phyloP scores from a whole-genome alignment of 2,888 invertebrate genomes.

The Megamerina dolium region DNA sequence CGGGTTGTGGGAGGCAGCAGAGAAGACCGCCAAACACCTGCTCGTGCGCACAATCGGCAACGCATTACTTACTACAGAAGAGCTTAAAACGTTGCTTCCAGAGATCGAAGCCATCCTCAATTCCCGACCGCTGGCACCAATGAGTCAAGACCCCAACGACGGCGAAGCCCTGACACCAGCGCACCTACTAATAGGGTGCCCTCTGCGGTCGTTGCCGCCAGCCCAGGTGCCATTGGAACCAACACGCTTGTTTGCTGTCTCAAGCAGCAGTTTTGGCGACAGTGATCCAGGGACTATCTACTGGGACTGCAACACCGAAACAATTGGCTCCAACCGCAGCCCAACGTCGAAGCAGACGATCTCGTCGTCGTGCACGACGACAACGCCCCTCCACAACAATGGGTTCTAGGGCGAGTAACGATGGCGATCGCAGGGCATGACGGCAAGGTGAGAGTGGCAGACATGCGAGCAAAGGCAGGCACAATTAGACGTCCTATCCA shows the following conservation, averaged over 20 bases:
- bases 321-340: slow-evolving; percentile 9
- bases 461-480: slow-evolving; percentile 6
- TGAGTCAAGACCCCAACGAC: neutral
- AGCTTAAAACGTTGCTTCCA: slow-evolving; percentile 4
- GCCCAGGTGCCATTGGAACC: too few species aligned
- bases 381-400: too few species aligned
- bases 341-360: slow-evolving; percentile 10
- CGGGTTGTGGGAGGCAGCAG: slow-evolving; percentile 1
- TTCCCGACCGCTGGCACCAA: slow-evolving; percentile 3
- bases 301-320: too few species aligned
- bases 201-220: slow-evolving; percentile 11
- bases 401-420: slow-evolving; percentile 6
- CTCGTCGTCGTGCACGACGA: slow-evolving; percentile 14
- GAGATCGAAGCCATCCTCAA: slow-evolving; percentile 7
- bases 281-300: too few species aligned
- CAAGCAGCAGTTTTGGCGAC: too few species aligned
- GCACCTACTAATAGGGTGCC: slow-evolving; percentile 13
- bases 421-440: slow-evolving; percentile 9
- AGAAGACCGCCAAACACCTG: slow-evolving; percentile 6
- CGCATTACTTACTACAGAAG: neutral
- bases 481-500: too few species aligned
- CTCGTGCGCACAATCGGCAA: slow-evolving; percentile 2
- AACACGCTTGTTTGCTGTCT: too few species aligned
- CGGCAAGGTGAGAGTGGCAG: too few species aligned
- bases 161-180: too few species aligned